phyloP scores from a whole-genome alignment of 2,888 invertebrate species.

The Aphelenchoides bicaudatus region DNA sequence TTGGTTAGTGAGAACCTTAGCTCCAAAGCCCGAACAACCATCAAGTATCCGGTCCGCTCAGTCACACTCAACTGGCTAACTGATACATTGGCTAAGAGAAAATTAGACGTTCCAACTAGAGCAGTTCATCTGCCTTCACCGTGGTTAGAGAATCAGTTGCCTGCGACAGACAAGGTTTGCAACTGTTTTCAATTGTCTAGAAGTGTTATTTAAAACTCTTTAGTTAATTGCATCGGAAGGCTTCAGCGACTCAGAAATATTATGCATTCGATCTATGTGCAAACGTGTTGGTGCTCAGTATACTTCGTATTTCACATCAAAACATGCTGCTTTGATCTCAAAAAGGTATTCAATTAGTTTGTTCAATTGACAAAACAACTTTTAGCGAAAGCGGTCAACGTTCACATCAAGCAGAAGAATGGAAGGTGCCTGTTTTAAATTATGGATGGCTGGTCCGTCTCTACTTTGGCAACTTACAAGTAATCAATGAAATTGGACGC shows the following conservation, averaged over 20 bases:
- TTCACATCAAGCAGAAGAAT: constrained; percentile 82
- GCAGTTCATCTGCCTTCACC: constrained; percentile 78
- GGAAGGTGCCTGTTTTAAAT: constrained; percentile 85
- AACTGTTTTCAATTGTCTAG: background rate
- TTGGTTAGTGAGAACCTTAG: constrained; percentile 12
- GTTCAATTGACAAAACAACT: constrained; percentile 13
- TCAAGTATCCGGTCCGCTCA: constrained; percentile 61
- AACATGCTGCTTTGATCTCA: constrained; percentile 66
- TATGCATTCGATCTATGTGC: constrained; percentile 78
- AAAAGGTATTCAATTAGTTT: constrained; percentile 61
- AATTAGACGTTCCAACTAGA: constrained; percentile 85
- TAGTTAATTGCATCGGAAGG: constrained; percentile 79
- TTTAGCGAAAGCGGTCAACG: constrained; percentile 79
- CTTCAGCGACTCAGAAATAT: constrained; percentile 81
- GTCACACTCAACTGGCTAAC: constrained; percentile 85
- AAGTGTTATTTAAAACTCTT: constrained; percentile 28
- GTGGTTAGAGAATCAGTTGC: constrained; percentile 59
- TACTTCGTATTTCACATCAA: constrained; percentile 66
- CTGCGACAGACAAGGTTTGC: constrained; percentile 63
- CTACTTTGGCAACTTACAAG: constrained; percentile 36
- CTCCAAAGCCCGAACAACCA: background rate
- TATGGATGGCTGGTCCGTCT: constrained; percentile 47
- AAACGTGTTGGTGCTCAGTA: constrained; percentile 80
- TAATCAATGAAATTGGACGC: constrained; percentile 32
- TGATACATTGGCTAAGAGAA: constrained; percentile 80